These are phyloP conservation scores for Rhineura floridana DNA, from an alignment of 2,113 vertebrate species.

Conservation along the genomic window DNA sequence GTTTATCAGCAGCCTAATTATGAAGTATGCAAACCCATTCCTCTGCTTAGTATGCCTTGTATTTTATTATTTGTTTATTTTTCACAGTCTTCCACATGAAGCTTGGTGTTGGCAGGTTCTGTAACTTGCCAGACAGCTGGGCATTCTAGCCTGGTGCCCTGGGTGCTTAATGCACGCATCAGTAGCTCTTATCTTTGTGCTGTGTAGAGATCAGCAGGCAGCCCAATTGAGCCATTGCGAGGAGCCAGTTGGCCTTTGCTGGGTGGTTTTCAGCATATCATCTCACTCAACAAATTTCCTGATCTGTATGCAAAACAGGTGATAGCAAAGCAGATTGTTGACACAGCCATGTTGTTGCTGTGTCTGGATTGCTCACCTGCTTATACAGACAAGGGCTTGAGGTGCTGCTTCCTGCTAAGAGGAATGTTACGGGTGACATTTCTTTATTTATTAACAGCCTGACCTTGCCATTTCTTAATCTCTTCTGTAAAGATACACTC, in stretches of 20 bases:
- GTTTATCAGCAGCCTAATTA: neutral
- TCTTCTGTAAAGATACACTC: slow-evolving; percentile 46
- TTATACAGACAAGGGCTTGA: neutral
- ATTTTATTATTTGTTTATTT: no score
- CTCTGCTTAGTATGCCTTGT: neutral
- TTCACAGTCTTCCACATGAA: no score
- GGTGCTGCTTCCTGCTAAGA: neutral
- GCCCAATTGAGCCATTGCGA: neutral
- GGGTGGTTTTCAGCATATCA: neutral
- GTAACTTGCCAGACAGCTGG: neutral
- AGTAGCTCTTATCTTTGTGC: neutral
- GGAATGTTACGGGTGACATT: neutral
- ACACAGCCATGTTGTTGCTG: neutral
- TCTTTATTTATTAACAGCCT: neutral
- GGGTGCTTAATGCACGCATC: neutral
- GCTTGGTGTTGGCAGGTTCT: neutral
- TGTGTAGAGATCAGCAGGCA: neutral
- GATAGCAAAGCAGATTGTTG: neutral
- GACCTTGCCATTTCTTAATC: slow-evolving; percentile 32
- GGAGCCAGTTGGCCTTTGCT: neutral
- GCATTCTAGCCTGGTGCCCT: neutral
- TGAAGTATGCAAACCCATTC: neutral
- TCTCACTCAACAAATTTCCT: slow-evolving; percentile 7
- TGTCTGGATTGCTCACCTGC: neutral
- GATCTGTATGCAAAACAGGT: slow-evolving; percentile 19